phyloP scores from a whole-genome alignment of 1,140 invertebrate species.

The Macrobrachium rosenbergii region DNA sequence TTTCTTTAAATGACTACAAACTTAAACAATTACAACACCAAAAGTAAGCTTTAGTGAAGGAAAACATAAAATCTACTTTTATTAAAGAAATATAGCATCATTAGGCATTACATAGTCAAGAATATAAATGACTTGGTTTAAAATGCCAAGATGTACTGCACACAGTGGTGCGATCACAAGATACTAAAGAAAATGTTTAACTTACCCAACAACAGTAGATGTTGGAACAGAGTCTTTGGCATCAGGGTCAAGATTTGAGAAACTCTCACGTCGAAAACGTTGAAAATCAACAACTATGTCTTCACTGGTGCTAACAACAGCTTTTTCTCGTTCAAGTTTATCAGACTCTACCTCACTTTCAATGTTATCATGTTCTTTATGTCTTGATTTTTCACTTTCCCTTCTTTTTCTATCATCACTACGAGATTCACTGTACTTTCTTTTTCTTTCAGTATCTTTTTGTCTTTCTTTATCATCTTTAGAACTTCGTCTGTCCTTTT shows the following conservation, averaged over 20 bases:
- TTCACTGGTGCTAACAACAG: constrained; percentile 62
- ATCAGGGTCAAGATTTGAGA: constrained; percentile 41
- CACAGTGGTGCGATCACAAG: neutral
- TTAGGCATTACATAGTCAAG: too few species aligned
- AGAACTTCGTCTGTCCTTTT: constrained; percentile 6
- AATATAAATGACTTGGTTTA: too few species aligned
- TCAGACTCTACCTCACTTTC: constrained; percentile 44
- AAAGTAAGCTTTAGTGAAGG: too few species aligned
- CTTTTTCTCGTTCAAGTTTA: constrained; percentile 51
- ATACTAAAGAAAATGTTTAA: neutral
- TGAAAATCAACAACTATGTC: constrained; percentile 51
- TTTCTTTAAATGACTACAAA: too few species aligned
- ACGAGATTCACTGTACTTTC: constrained; percentile 60
- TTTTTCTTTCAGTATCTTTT: constrained; percentile 60
- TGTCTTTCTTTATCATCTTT: constrained; percentile 43
- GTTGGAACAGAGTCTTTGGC: constrained; percentile 62
- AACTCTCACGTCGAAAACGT: constrained; percentile 22
- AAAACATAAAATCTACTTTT: too few species aligned
- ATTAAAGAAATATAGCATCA: too few species aligned
- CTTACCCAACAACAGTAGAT: constrained; percentile 62
- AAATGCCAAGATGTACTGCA: too few species aligned
- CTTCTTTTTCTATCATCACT: constrained; percentile 56
- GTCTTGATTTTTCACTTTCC: constrained; percentile 55
- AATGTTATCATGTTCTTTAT: constrained; percentile 27
- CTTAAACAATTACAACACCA: too few species aligned